Base-by-base conservation (phyloP, 2,113 vertebrate species). In the Pelobates fuscus region DNA sequence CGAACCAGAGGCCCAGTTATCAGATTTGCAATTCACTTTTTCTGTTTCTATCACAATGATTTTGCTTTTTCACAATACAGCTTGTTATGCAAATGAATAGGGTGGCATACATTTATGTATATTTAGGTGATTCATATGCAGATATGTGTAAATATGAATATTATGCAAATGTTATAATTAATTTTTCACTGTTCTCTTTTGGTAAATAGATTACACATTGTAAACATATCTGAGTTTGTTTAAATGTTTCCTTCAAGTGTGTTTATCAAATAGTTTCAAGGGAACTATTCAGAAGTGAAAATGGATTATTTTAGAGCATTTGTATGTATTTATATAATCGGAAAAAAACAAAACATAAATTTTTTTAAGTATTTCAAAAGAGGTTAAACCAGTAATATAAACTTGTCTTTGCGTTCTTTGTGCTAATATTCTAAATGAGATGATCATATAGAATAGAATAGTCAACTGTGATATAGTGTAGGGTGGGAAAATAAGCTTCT, bases 401-500 rank as follows among this genome's bases (percentile, higher is more conserved):
- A 11, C 37, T 14, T 8, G 5, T 63, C 5, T 63, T 41, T 1
- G 18, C n/a, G 11, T 63, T 7, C 18, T 12, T 24, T 52, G 4
- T 52, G 46, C 24, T n/a, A 49, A 37, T 3, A 0, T 7, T 3
- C 17, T 20, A 8, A 63, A 63, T 5, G 8, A 63, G 30, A 12
- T 37, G 60, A 37, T 11, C 8, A 7, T 63, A 21, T 32, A 37
- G 27, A 29, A 46, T 17, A 32, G 1, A 52, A n/a, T 43, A 63
- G 30, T 5, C 62, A 63, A 55, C 44, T 5, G 25, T 61, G 57
- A 71, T 58, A 49, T 20, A 17, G 58, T 23, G 23, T 18, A 37
- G 20, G 44, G 37, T 64, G 25, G 29, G 60, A 72, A 72, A 64
- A 65, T 65, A 72, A 20, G 46, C 27, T 55, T 72, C 49, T 72